Evolutionary conservation across 1,140 invertebrate genomes (phyloP), one percentile per base, ranked within the genome.

Genomic region (Microplitis mediator): DNA sequence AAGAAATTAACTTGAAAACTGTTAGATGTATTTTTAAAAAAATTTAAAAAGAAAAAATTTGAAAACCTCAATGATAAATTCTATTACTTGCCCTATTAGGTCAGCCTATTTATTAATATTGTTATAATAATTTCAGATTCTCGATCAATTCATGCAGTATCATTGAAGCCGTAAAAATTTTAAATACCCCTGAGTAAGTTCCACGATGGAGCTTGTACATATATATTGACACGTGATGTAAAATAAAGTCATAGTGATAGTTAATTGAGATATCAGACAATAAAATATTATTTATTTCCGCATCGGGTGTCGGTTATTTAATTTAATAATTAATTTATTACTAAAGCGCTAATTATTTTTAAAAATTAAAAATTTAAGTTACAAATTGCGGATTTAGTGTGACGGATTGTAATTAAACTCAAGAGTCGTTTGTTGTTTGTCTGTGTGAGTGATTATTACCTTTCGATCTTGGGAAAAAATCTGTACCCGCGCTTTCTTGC

Each of bases 401-500:
- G 51, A 54, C 16, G 13, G 51, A 54, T n/a, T n/a, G 13, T 11
- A 16, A 5, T 23, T 58, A 31, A 31, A 58, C 8, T 5, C 16
- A 11, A 64, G 2, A 35, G 13, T 51, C 23, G 4, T 62, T 64
- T 51, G 23, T 31, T 31, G 61, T n/a, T 50, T 23, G 66, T 61
- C 32, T 65, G 52, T 56, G 23, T 36, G 61, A 36, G 58, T 68
- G 61, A 52, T 31, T 73, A 78, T 85, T 86, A 86, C 84, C 84
- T 86, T 82, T 82, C 79, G 76, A 84, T 85, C 78, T 86, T 85
- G 52, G 84, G 84, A 80, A 86, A 86, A 80, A 85, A 85, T 68
- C 84, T 81, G 79, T 85, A 86, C 66, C 83, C 84, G 79, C 84
- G 83, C 79, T 86, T 86, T 86, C 83, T 85, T 78, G 83, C 83